Conservation (phyloP, 2,888 invertebrate genomes). For the Cephus runcator region DNA sequence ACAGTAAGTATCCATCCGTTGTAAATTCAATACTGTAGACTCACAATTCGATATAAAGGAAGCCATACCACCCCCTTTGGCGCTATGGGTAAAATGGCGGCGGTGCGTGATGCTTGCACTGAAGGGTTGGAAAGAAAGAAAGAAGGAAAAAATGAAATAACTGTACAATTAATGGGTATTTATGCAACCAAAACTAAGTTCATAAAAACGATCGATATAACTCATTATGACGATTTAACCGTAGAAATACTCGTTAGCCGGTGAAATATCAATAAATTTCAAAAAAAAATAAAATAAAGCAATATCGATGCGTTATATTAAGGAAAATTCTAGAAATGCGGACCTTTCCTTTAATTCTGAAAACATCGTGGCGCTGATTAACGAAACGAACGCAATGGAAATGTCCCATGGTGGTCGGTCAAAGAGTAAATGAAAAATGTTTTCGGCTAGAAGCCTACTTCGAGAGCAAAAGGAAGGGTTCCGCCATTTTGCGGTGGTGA, state of each 20-base stretch:
- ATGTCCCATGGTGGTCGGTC: not conserved
- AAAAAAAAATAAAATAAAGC: not conserved
- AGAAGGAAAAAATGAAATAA: not conserved
- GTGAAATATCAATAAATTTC: not conserved
- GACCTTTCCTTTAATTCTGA: not conserved
- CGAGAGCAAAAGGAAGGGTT: slow-evolving; percentile 9
- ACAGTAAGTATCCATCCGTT: not conserved
- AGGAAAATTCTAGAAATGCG: not conserved
- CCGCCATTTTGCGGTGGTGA: slow-evolving; percentile 37
- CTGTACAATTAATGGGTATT: not conserved
- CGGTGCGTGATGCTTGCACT: not conserved
- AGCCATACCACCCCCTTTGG: not conserved
- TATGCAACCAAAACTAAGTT: not conserved
- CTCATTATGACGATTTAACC: not conserved
- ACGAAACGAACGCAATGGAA: not conserved
- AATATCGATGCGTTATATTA: not conserved
- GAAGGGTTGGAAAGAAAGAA: not conserved
- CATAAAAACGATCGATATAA: not conserved
- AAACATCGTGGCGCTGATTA: not conserved
- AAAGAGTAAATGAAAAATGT: not conserved
- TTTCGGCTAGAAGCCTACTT: not conserved
- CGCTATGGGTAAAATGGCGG: slow-evolving; percentile 2
- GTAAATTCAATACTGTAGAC: not conserved
- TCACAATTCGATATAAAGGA: not conserved
- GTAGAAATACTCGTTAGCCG: not conserved